A percentile compares a stretch with the other conserved stretches of the same genome.
phyloP scores from a whole-genome alignment of 2,113 vertebrate species.

The Rhegmatorhina hoffmannsi region DNA sequence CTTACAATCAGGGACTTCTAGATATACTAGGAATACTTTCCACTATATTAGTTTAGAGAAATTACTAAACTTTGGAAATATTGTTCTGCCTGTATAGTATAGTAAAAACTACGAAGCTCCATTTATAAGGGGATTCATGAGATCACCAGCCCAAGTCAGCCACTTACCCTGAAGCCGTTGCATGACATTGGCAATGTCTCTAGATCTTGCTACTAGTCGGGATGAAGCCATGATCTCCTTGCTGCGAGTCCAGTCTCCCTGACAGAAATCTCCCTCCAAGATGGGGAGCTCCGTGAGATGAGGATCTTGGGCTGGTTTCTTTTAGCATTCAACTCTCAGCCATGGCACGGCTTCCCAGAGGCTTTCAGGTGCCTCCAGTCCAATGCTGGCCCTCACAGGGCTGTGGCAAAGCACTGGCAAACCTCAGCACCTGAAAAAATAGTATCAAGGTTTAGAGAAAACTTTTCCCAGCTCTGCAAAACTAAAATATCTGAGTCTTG shows the following conservation, averaged over 20 bases:
- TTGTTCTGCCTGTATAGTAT: background rate
- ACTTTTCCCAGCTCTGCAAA: background rate
- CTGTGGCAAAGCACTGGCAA: background rate
- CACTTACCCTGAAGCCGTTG: slow-evolving; percentile 93
- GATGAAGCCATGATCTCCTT: slow-evolving; percentile 84
- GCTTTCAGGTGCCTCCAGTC: slow-evolving; percentile 48
- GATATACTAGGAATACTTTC: background rate
- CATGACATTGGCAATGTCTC: slow-evolving; percentile 93
- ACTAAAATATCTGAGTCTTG: background rate
- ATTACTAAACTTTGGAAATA: background rate
- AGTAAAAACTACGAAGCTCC: background rate
- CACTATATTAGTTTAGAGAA: background rate
- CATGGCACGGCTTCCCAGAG: slow-evolving; percentile 9
- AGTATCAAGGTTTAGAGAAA: slow-evolving; percentile 20
- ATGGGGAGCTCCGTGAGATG: background rate
- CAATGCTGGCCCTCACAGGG: background rate
- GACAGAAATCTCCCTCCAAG: slow-evolving; percentile 2
- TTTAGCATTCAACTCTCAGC: slow-evolving; percentile 57
- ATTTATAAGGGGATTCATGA: background rate
- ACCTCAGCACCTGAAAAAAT: slow-evolving; percentile 57
- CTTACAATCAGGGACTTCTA: background rate
- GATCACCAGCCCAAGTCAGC: rapidly evolving
- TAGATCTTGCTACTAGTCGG: slow-evolving; percentile 73
- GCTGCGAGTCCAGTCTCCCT: slow-evolving; percentile 10
- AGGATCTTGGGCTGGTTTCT: background rate